Evolutionary conservation across 2,113 vertebrate species (phyloP), one percentile per base, ranked within the genome.

Genomic region (Ictalurus punctatus): DNA sequence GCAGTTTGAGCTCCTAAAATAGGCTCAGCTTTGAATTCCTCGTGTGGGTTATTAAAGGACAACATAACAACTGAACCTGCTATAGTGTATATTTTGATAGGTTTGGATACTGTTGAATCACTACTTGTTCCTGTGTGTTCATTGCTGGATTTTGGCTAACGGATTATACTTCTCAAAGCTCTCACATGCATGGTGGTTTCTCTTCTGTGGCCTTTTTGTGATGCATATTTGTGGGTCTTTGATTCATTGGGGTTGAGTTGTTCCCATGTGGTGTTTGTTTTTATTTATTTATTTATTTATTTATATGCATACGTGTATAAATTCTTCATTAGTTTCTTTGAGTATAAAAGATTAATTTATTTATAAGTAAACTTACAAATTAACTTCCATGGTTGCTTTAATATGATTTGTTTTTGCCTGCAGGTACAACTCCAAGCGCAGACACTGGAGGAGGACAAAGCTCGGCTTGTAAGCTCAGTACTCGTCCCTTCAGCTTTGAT

Each of bases 341-440:
- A 14, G 30, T 34, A 71, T 34, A 71, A 37, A 16, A 34, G 5
- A 48, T 48, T 23, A 14, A 4, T 40, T 8, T 21, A 21, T 69
- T 71, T 74, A 21, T 73, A 25, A 27, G 10, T 76, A 12, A 54
- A 7, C 44, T 52, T 27, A 48, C 0, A 16, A 48, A 54, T 73
- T 17, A 4, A 25, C 25, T 3, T 74, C 25, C 23, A n/a, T 4
- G 25, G 14, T n/a, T 48, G 19, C 25, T 54, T n/a, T 80, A 54
- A 52, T 48, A 25, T 40, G 80, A 80, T 6, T 27, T 23, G 16
- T 89, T 9, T 87, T 67, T 63, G 80, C 56, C 27, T 80, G 74
- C 92, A 99, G 98, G 95, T 99, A 99, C 96, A 99, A 99, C 94
- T 99, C 98, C 92, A 99, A 99, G 95, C 97, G 98, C 94, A 98